These are phyloP conservation scores for Drosophila hydei DNA, from an alignment of 1,140 invertebrate genomes.

Conservation along the genomic window DNA sequence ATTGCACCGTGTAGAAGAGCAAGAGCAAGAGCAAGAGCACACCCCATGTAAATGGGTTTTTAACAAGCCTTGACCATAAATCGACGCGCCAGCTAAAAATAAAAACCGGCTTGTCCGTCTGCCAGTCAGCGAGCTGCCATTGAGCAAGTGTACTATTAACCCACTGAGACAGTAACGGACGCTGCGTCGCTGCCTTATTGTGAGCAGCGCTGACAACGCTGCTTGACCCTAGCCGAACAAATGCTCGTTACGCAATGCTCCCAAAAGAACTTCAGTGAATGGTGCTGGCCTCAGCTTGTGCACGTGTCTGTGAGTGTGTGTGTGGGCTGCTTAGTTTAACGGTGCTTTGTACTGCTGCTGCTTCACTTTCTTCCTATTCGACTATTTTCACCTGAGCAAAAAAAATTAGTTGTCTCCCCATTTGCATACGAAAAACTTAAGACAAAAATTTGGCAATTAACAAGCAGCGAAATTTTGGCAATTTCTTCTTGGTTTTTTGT, in stretches of 20 bases:
- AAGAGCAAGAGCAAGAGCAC: conserved; percentile 15
- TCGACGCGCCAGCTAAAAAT: conserved; percentile 37
- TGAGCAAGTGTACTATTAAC: conserved; percentile 82
- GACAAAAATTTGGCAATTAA: conserved; percentile 73
- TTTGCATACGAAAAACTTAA: conserved; percentile 74
- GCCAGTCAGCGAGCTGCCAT: conserved; percentile 11
- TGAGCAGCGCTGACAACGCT: neutral
- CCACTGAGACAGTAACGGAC: conserved; percentile 81
- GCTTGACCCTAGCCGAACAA: conserved; percentile 41
- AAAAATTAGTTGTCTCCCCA: conserved; percentile 46
- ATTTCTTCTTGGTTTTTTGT: too few species aligned
- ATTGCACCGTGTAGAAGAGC: conserved; percentile 41
- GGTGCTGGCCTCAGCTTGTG: conserved; percentile 7
- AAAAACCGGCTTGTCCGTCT: conserved; percentile 54
- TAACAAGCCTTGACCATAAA: conserved; percentile 75
- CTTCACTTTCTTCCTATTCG: conserved; percentile 49
- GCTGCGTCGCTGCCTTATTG: conserved; percentile 23
- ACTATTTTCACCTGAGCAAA: conserved; percentile 49
- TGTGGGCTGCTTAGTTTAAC: conserved; percentile 34
- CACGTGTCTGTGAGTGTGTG: conserved; percentile 8
- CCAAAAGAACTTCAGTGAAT: conserved; percentile 58
- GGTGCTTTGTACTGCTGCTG: conserved; percentile 25
- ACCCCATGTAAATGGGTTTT: conserved; percentile 78
- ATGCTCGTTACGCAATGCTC: conserved; percentile 48
- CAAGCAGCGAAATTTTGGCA: conserved; percentile 58